These are phyloP conservation scores for Metalampra italica DNA, from an alignment of 2,888 invertebrate species.

Conservation along the genomic window DNA sequence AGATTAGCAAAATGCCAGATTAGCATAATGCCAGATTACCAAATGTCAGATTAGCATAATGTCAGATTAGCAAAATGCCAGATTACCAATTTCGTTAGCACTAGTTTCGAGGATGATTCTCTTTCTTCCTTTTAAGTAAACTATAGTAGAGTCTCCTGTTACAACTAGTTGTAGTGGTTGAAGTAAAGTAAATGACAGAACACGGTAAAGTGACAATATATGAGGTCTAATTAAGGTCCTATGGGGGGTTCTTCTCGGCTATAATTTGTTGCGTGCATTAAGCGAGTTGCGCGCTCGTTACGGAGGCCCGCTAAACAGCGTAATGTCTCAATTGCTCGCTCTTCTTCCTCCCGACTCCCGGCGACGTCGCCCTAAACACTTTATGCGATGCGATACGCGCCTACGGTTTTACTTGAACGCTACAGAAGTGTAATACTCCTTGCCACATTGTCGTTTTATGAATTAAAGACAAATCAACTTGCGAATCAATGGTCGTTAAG, in stretches of 20 bases:
- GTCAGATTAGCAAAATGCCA: too few relatives aligned
- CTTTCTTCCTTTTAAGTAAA: too few relatives aligned
- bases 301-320: slow-evolving; percentile 33
- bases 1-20: too few relatives aligned
- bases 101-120: too few relatives aligned
- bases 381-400: slow-evolving; percentile 31
- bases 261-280: slow-evolving; percentile 39
- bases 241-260: slow-evolving; percentile 20
- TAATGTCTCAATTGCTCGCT: slow-evolving; percentile 43
- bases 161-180: too few relatives aligned
- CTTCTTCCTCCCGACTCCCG: slow-evolving; percentile 19
- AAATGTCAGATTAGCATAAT: too few relatives aligned
- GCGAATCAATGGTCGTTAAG: neutral
- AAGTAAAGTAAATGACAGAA: too few relatives aligned
- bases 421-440: too few relatives aligned
- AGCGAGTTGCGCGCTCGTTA: slow-evolving; percentile 36
- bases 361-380: slow-evolving; percentile 38
- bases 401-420: slow-evolving; percentile 15
- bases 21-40: too few relatives aligned
- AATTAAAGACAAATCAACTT: neutral
- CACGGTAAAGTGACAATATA: slow-evolving; percentile 26
- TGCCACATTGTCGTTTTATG: neutral
- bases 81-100: too few relatives aligned
- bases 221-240: slow-evolving; percentile 25
- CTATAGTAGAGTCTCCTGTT: too few relatives aligned